Base-by-base conservation (phyloP, 2,888 invertebrate species). In the Mimas tiliae region DNA sequence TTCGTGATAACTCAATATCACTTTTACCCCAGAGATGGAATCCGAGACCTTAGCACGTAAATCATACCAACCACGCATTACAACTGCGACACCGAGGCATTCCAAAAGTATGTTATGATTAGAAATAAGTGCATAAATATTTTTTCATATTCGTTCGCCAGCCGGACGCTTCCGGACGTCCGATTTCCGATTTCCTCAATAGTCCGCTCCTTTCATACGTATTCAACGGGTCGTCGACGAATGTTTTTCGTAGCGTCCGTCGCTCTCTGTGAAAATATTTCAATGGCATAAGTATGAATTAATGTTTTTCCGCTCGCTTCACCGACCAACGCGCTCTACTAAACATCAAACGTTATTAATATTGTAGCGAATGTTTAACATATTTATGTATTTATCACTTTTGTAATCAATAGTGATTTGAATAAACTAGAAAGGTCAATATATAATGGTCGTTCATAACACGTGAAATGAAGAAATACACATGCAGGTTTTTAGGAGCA, bases 171-270 rank as follows among this genome's bases (percentile, higher is more conserved):
- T 6, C 19, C 58, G 58, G 58, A 58, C 58, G 38, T 58, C 58
- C 58, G 58, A 58, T 58, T 58, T 58, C 58, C 58, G 58, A 58
- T 58, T 58, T 58, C 58, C 58, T 58, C 38, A 58, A 58, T 58
- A 38, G 58, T 58, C 38, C 38, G 38, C 19, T 58, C 42, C 38
- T 58, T 58, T 58, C 55, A 58, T 58, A 58, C 58, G 42, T 58
- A 58, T 58, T 58, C 58, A 58, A 42, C 58, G 38, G 55, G 9
- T 33, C 34, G 55, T 11, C 55, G 55, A 16, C 19, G 58, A 58
- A 58, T 58, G 42, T 58, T 58, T 53, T 19, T 58, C 55, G 58
- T 19, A 33, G 33, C 58, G 38, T 16, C 19, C 58, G 38, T 16
- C 19, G 58, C 58, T 42, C 11, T 42, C 11, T 58, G n/a, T 42